Evolutionary conservation across 2,797 vertebrate species (phyloP).

Genomic region (Pangasius djambal): DNA sequence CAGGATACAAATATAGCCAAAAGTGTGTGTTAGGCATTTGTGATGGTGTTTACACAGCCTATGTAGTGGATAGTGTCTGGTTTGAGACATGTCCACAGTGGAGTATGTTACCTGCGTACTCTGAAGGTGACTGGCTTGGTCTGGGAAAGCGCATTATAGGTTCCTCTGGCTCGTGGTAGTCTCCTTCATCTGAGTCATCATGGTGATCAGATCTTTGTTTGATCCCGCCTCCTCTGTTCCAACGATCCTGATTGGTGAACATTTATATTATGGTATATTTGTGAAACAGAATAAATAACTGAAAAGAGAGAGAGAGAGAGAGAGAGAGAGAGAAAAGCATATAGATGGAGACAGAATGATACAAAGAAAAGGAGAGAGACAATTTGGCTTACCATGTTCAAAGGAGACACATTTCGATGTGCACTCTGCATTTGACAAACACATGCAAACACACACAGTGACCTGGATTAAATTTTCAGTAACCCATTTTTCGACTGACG

Average conservation of each 20-base stretch:
- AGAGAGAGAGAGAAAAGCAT: background rate
- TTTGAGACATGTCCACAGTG: background rate
- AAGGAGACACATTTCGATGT: constrained; percentile 64
- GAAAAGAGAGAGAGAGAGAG: background rate
- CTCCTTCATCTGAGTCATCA: constrained; percentile 37
- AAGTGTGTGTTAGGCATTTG: background rate
- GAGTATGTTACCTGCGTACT: constrained; percentile 68
- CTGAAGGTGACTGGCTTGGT: constrained; percentile 50
- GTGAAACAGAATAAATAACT: background rate
- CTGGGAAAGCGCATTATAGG: constrained; percentile 59
- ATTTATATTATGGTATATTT: background rate
- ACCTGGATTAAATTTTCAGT: constrained; percentile 28
- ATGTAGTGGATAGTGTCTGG: background rate
- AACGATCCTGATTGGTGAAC: constrained; percentile 33
- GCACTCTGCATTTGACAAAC: constrained; percentile 34
- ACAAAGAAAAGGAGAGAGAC: too few relatives aligned
- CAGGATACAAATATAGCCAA: background rate
- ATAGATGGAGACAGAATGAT: background rate
- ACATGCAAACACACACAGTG: constrained; percentile 18
- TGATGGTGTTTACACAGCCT: background rate
- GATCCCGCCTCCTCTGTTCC: constrained; percentile 21
- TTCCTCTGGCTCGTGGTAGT: constrained; percentile 57
- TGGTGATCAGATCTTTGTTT: constrained; percentile 11
- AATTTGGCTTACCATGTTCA: constrained; percentile 77
- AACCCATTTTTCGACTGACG: background rate